Percentiles rank a stretch among this genome's conserved stretches.
Evolutionary conservation across 2,888 invertebrate genomes (phyloP).

Genomic region (Clanis bilineata): DNA sequence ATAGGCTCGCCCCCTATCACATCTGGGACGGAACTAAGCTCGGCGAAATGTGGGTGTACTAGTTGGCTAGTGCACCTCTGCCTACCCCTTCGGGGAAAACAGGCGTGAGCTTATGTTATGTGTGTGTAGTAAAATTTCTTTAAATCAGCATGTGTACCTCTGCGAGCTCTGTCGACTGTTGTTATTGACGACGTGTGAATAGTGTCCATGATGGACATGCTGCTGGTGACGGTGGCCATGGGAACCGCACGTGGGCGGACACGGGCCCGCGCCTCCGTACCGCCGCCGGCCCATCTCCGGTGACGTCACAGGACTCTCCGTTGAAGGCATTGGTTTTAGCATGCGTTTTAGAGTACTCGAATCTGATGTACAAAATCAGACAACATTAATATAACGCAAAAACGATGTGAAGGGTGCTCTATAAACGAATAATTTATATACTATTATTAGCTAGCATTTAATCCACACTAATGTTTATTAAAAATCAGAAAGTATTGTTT

Average conservation of each 20-base stretch:
- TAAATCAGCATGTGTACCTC: conserved; percentile 60
- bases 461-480: no score
- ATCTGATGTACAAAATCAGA: conserved; percentile 81
- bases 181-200: conserved; percentile 76
- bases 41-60: no score
- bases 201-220: conserved; percentile 76
- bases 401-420: no score
- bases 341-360: conserved; percentile 95
- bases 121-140: background rate
- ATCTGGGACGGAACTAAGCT: no score
- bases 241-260: conserved; percentile 84
- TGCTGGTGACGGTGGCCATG: conserved; percentile 83
- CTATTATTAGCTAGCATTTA: no score
- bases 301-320: conserved; percentile 94
- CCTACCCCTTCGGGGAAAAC: background rate
- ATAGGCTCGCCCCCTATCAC: no score
- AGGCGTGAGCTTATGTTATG: no score
- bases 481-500: no score
- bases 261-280: conserved; percentile 82
- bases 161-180: conserved; percentile 86
- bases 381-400: no score
- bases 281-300: conserved; percentile 94
- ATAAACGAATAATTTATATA: no score
- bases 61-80: no score
- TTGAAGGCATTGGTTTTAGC: conserved; percentile 96